A percentile compares a stretch with the other conserved stretches of the same genome.
These are phyloP conservation scores for Sebastes trivittatus DNA, from an alignment of 2,797 vertebrate species.

Conservation along the genomic window DNA sequence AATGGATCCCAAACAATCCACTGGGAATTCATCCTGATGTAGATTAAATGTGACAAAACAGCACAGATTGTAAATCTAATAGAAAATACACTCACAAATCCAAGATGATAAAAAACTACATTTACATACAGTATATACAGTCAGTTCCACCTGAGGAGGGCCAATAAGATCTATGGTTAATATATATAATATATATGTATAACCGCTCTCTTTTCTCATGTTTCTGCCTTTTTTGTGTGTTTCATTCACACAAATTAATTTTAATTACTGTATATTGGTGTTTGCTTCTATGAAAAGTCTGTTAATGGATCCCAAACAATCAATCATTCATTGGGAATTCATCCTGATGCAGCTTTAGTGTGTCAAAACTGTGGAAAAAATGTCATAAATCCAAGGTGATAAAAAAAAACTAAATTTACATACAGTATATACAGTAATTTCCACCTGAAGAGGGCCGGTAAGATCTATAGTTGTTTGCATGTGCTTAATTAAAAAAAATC, in stretches of 20 bases:
- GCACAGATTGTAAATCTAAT: too few relatives aligned
- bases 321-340: not conserved
- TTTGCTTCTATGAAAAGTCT: not conserved
- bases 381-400: not conserved
- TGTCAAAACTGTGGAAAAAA: not conserved
- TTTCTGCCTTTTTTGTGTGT: too few relatives aligned
- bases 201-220: not conserved
- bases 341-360: not conserved
- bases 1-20: not conserved
- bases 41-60: not conserved
- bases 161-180: not conserved
- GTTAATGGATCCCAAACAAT: not conserved
- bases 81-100: not conserved
- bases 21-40: not conserved
- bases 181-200: too few relatives aligned
- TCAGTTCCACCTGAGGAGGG: not conserved
- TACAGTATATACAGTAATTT: not conserved
- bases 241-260: not conserved
- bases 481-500: not conserved
- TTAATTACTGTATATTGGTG: not conserved
- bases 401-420: not conserved
- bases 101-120: not conserved
- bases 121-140: accelerated
- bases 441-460: not conserved
- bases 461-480: not conserved